phyloP scores from a whole-genome alignment of 2,888 invertebrate genomes.

The Sympetrum striolatum region DNA sequence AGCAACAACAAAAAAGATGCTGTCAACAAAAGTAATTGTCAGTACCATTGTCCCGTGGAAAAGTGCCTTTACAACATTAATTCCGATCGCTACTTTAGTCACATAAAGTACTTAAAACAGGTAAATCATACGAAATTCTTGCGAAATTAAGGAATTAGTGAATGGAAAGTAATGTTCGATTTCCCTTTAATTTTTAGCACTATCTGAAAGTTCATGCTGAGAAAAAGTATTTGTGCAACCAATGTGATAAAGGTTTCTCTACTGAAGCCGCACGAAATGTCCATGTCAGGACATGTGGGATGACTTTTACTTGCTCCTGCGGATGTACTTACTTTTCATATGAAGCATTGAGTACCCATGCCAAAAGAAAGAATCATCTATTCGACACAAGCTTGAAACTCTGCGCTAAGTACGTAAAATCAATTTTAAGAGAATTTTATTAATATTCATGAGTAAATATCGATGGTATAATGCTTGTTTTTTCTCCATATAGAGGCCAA shows the following conservation, averaged over 20 bases:
- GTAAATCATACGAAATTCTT: conserved; percentile 53
- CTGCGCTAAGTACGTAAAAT: conserved; percentile 52
- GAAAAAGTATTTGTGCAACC: conserved; percentile 56
- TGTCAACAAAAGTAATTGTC: conserved; percentile 55
- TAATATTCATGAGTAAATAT: not conserved
- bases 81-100: conserved; percentile 56
- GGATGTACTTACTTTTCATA: conserved; percentile 56
- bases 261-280: conserved; percentile 58
- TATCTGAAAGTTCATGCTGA: conserved; percentile 60
- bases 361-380: conserved; percentile 55
- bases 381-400: conserved; percentile 56
- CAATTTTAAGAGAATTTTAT: not conserved
- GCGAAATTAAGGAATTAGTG: not conserved
- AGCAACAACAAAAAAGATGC: conserved; percentile 49
- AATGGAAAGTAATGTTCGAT: not conserved
- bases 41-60: conserved; percentile 66
- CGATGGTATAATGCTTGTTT: not conserved
- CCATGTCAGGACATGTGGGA: conserved; percentile 58
- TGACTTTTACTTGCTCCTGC: conserved; percentile 57
- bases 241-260: conserved; percentile 58
- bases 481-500: not conserved
- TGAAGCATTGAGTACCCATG: conserved; percentile 59
- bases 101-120: conserved; percentile 59
- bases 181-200: conserved; percentile 54
- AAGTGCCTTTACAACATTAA: conserved; percentile 64